Base-by-base conservation (phyloP, 2,797 vertebrate species). In the Hapalemur alaotrensis region DNA sequence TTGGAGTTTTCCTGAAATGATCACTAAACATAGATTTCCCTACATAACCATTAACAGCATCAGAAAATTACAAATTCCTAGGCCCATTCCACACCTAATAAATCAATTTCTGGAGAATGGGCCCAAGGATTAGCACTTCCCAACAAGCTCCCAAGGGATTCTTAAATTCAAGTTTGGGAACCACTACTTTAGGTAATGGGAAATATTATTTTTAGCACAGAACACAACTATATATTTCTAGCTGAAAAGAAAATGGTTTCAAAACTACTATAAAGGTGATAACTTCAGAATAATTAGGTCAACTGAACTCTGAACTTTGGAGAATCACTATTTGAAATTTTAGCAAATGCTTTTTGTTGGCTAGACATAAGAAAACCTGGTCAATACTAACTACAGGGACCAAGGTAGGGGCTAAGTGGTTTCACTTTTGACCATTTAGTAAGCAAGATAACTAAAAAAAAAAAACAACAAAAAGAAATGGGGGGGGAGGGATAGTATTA, bases 331-430 rank as follows among this genome's bases (percentile, higher is more conserved):
- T 32, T 72, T 87, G 59, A 35, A 54, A 61, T 50, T 84, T 91
- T 76, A 95, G 72, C 79, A 91, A 96, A 73, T 75, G 52, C 4
- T 91, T 85, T 90, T 35, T 46, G 46, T 41, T 79, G 78, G 69
- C 10, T 15, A 63, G 50, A 43, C 13, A 35, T 46, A 84, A 82
- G 20, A 73, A 93, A 92, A 46, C 23, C 17, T 5, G 9, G 63
- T 30, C 69, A 80, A 6, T 75, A 75, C 11, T 76, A 85, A 85
- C 13, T 7, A 67, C 4, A 20, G 8, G 28, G 28, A 32, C 59
- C 28, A 63, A 63, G 70, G 30, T n/a, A 70, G 6, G n/a, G 14
- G 54, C 38, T 32, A 73, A 20, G 32, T 28, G 41, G 17, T 50
- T 83, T 78, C 25, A 52, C n/a, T 73, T 65, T 59, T 57, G 25